Conservation (phyloP, 2,797 vertebrate species). For the Chelon auratus region DNA sequence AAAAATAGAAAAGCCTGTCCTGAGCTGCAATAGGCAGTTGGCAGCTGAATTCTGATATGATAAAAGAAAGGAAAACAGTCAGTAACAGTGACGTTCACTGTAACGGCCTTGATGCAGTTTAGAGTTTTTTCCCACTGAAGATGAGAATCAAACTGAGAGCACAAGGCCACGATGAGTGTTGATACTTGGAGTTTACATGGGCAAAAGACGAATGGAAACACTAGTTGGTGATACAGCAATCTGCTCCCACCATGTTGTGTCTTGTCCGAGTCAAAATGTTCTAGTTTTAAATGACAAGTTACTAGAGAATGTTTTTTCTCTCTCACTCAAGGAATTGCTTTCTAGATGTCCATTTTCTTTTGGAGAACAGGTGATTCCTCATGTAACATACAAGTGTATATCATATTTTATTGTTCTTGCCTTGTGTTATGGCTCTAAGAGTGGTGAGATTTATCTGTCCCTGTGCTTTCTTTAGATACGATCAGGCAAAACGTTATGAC, state of each 20-base stretch:
- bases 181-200: constrained; percentile 17
- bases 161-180: constrained; percentile 56
- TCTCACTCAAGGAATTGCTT: background rate
- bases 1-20: constrained; percentile 21
- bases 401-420: no score
- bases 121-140: background rate
- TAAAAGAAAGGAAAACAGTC: constrained; percentile 67
- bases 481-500: no score
- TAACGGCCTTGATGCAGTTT: constrained; percentile 39
- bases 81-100: constrained; percentile 23
- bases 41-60: constrained; percentile 45
- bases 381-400: no score
- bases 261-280: constrained; percentile 43
- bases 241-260: constrained; percentile 63
- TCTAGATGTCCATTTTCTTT: background rate
- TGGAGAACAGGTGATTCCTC: background rate
- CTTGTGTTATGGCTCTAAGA: no score
- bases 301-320: background rate
- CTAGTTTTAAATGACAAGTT: background rate
- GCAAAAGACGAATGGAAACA: constrained; percentile 26
- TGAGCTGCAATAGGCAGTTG: constrained; percentile 26
- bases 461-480: no score
- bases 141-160: constrained; percentile 15
- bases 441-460: no score
- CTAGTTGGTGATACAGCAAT: constrained; percentile 47